phyloP scores from a whole-genome alignment of 2,888 invertebrate species.

The Parnassius mnemosyne region DNA sequence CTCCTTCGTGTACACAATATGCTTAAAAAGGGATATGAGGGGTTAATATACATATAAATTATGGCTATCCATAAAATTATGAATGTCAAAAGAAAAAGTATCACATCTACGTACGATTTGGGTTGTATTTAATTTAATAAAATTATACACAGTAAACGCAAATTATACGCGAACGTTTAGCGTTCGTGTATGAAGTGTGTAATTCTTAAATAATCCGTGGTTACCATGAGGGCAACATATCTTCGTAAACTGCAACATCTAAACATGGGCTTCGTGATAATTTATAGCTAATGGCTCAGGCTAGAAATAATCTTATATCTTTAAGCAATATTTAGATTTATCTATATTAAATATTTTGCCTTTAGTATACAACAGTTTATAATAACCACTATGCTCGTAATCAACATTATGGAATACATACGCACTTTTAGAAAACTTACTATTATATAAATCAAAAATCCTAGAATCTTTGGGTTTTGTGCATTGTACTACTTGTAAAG shows the following conservation, averaged over 20 bases:
- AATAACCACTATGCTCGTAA: too few species aligned
- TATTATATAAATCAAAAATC: too few species aligned
- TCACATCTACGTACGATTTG: slow-evolving; percentile 24
- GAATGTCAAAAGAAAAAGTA: slow-evolving; percentile 14
- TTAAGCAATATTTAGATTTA: not conserved
- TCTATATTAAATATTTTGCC: not conserved
- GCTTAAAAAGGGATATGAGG: too few species aligned
- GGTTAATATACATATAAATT: not conserved
- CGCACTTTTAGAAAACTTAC: too few species aligned
- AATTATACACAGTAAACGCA: slow-evolving; percentile 21
- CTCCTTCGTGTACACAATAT: too few species aligned
- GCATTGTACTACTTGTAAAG: too few species aligned
- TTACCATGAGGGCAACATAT: slow-evolving; percentile 62
- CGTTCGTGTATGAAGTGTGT: slow-evolving; percentile 26
- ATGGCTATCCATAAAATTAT: slow-evolving; percentile 8
- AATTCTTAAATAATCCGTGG: slow-evolving; percentile 33
- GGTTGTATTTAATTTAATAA: slow-evolving; percentile 18
- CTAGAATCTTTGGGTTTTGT: too few species aligned
- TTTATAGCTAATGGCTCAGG: slow-evolving; percentile 53
- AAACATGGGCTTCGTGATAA: slow-evolving; percentile 74
- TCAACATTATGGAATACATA: too few species aligned
- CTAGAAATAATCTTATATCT: slow-evolving; percentile 13
- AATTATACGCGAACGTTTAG: slow-evolving; percentile 22
- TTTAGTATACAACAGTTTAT: not conserved
- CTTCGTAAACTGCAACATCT: slow-evolving; percentile 57